phyloP scores from a whole-genome alignment of 2,797 vertebrate genomes.

The Aythya fuligula region DNA sequence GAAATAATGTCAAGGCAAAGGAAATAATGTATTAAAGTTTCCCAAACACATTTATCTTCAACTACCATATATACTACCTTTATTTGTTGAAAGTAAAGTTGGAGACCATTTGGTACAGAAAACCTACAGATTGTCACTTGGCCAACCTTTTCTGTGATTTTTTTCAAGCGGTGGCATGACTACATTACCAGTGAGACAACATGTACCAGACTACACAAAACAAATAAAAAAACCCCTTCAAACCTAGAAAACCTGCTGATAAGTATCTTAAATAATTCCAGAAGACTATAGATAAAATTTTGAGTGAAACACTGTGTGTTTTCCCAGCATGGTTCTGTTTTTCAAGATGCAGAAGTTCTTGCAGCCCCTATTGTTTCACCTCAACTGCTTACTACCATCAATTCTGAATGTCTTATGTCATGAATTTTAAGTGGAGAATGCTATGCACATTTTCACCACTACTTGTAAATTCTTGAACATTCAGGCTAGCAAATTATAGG shows the following conservation, averaged over 20 bases:
- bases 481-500: not conserved
- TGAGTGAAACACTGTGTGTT: not conserved
- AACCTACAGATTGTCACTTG: not conserved
- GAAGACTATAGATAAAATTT: not conserved
- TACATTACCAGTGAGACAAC: not conserved
- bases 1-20: not conserved
- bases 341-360: not conserved
- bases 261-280: not conserved
- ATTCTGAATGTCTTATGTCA: not conserved
- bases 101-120: not conserved
- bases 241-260: not conserved
- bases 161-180: not conserved
- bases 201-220: not conserved
- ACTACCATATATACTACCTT: not conserved
- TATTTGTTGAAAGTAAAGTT: constrained; percentile 14
- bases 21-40: not conserved
- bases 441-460: not conserved
- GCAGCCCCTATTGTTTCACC: not conserved
- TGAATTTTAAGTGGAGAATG: not conserved
- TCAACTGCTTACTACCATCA: not conserved
- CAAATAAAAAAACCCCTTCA: not conserved
- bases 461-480: not conserved
- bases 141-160: not conserved
- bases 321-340: not conserved
- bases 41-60: constrained; percentile 3